Base-by-base conservation (phyloP, 2,888 invertebrate genomes). In the Thecophora atra region DNA sequence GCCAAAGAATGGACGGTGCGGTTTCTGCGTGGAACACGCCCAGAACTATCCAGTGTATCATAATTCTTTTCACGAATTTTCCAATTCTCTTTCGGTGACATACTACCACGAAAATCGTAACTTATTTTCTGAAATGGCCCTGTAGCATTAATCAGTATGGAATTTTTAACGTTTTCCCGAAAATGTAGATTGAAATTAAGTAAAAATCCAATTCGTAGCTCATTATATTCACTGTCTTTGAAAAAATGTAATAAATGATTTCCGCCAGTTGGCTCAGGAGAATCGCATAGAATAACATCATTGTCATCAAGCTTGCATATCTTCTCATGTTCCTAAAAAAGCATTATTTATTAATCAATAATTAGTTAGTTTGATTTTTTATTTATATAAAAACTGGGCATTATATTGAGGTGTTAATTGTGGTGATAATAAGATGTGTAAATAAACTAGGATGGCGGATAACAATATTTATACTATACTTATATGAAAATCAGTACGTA, bases 271-370 rank as follows among this genome's bases (percentile, higher is more conserved):
- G 83, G 81, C 75, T 83, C 82, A n/a, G 85, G 84, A 44, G 84
- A 83, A 70, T 88, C 85, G 75, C 88, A 87, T 52, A 88, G 85
- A 75, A 84, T 87, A 64, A 85, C 84, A 77, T 82, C 83, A 67
- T 77, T 75, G 17, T 76, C 76, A 62, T 83, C 84, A 52, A 87
- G 85, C 76, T 85, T 87, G 76, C 89, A 89, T 44, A 84, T 83
- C 75, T 86, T 87, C 81, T 89, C 89, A 76, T 88, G 88, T 78
- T 87, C 87, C 88, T 88, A 79, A 74, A 67, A 58, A 77, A 58
- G n/a, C 15, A 15, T 37, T 17, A n/a, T 52, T 21, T 17, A 52
- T 52, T n/a, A 37, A n/a, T 11, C 17, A 28, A 56, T 30, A 15
- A 17, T 24, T 28, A 66, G n/a, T n/a, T 66, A 24, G 47, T 21